Percentiles rank a stretch among this genome's conserved stretches.
phyloP scores from a whole-genome alignment of 2,797 vertebrate genomes.

The Ambastaia sidthimunki region DNA sequence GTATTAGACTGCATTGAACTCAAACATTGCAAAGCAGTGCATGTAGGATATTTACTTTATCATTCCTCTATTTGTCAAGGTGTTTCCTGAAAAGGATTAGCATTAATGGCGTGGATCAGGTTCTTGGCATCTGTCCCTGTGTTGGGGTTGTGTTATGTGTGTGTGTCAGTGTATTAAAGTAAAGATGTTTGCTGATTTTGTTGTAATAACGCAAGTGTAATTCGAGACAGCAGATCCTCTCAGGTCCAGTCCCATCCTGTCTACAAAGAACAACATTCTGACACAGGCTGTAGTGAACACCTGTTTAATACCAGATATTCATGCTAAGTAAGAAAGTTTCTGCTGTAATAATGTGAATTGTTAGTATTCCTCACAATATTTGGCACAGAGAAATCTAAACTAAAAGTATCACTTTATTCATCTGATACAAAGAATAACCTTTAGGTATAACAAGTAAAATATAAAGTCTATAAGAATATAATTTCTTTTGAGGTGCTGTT shows the following conservation, averaged over 20 bases:
- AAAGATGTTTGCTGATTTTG: slow-evolving; percentile 43
- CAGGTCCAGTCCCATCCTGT: slow-evolving; percentile 25
- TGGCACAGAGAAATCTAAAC: neutral
- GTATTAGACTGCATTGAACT: neutral
- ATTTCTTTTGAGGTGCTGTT: too few species aligned
- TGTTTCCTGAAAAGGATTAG: slow-evolving; percentile 42
- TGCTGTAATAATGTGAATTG: neutral
- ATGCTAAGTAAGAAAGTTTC: neutral
- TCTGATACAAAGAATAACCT: neutral
- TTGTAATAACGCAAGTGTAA: slow-evolving; percentile 59
- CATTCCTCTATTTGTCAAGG: neutral
- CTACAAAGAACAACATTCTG: slow-evolving; percentile 12
- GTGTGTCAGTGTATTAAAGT: slow-evolving; percentile 30
- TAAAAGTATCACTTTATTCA: neutral
- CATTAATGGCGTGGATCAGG: slow-evolving; percentile 45
- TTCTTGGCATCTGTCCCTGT: slow-evolving; percentile 54
- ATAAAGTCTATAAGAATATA: neutral
- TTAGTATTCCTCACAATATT: neutral
- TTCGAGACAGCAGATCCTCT: slow-evolving; percentile 49
- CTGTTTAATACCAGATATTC: neutral
- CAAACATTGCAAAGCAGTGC: neutral
- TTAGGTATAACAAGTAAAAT: neutral
- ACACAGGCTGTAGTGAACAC: neutral
- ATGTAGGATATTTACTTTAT: slow-evolving; percentile 9
- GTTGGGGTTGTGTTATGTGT: slow-evolving; percentile 40